A percentile compares a stretch with the other conserved stretches of the same genome.
phyloP scores from a whole-genome alignment of 2,797 vertebrate genomes.

The Acrocephalus scirpaceus region DNA sequence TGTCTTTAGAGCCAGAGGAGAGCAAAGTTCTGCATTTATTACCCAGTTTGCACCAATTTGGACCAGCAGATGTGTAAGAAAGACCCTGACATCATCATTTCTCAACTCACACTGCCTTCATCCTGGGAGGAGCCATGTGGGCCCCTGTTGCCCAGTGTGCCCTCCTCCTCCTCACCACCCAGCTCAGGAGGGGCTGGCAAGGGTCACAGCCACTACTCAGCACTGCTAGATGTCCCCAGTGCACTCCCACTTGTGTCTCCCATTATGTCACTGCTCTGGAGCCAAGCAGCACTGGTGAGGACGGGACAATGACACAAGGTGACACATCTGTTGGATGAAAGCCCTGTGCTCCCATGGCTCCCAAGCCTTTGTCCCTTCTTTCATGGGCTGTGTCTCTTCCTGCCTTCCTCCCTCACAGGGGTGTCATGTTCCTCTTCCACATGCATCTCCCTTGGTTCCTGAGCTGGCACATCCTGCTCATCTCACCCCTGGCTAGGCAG shows the following conservation, averaged over 20 bases:
- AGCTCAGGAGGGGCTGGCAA: background rate
- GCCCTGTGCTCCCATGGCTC: accelerated
- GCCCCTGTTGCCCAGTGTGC: background rate
- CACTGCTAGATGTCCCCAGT: background rate
- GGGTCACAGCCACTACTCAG: background rate
- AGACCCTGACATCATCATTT: accelerated
- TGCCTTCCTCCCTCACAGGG: background rate
- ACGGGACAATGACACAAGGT: background rate
- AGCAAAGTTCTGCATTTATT: background rate
- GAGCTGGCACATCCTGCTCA: background rate
- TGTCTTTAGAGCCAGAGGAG: background rate
- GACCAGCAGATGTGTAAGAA: background rate
- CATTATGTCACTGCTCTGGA: background rate
- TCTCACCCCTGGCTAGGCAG: background rate
- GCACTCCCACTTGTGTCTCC: background rate
- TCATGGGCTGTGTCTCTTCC: background rate
- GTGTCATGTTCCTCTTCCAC: background rate
- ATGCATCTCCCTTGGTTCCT: background rate
- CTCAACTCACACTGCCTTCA: background rate
- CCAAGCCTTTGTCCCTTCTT: background rate
- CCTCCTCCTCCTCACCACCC: background rate
- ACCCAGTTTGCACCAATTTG: background rate
- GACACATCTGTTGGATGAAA: background rate
- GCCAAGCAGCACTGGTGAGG: background rate
- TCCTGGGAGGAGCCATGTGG: background rate